Conservation (phyloP, 2,888 invertebrate species). For the Caenorhabditis sp. region DNA sequence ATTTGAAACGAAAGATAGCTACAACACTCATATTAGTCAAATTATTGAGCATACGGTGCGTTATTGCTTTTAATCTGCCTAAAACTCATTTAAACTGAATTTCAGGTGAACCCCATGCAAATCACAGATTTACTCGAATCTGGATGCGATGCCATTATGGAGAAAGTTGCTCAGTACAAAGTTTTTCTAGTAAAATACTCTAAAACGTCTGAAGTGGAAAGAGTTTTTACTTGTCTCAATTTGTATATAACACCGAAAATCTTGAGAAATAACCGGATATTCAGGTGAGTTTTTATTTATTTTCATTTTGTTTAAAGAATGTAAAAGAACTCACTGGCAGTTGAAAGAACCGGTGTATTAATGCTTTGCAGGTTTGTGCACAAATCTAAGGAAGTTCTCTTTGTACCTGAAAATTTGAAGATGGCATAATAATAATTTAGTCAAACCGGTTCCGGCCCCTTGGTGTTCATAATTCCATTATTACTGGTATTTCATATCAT, state of each 20-base stretch:
- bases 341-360: too few relatives aligned
- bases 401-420: conserved; percentile 21
- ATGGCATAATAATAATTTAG: background rate
- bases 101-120: conserved; percentile 27
- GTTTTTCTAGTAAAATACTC: conserved; percentile 33
- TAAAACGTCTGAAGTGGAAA: conserved; percentile 24
- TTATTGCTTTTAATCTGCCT: background rate
- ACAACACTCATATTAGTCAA: conserved; percentile 23
- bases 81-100: background rate
- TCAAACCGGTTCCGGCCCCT: background rate
- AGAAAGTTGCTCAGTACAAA: too few relatives aligned
- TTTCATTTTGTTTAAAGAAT: background rate
- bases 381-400: conserved; percentile 16
- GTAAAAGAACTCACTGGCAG: too few relatives aligned
- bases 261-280: conserved; percentile 39
- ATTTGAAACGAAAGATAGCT: conserved; percentile 24
- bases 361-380: conserved; percentile 20
- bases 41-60: conserved; percentile 27
- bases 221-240: conserved; percentile 37
- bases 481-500: conserved; percentile 6
- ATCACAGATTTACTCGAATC: conserved; percentile 21
- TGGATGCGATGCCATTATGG: too few relatives aligned
- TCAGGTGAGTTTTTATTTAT: conserved; percentile 16
- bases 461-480: background rate
- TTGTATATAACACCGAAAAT: conserved; percentile 48